Base-by-base conservation (phyloP, 2,113 vertebrate genomes). In the Bos indicus region DNA sequence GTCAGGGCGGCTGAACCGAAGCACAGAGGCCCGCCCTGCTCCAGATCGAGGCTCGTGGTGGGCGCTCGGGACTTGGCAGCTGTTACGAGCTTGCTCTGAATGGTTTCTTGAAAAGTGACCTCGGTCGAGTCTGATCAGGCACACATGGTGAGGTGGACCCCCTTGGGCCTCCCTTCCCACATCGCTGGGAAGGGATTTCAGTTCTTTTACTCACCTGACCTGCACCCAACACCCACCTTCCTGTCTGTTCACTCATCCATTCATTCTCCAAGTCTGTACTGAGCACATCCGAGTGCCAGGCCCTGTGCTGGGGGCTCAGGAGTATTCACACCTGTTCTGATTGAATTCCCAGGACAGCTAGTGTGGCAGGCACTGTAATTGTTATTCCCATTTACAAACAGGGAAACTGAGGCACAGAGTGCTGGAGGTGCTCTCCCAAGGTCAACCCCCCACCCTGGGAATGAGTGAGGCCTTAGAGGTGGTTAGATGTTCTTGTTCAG, bases 271-370 rank as follows among this genome's bases (percentile, higher is more conserved):
- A 8, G 19, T 5, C 43, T 7, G 4, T 1, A 1, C 0, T 1
- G 33, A 78, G 71, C 36, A 2, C 25, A 0, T 3, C 6, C 0
- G 0, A 4, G 36, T 14, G 15, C 56, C 23, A 0, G 10, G 10
- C 48, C 13, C 43, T 6, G 1, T 6, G 12, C 71, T 1, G 3
- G n/a, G 71, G 62, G 59, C 7, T 36, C 60, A n/a, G 71, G 71
- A 77, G 9, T 21, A 14, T 33, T 91, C 10, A 7, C 10, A 3
- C 30, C 62, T 15, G 51, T 17, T 46, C 3, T 48, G 10, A 1
- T 2, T 3, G 36, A 4, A 16, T 28, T 52, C 89, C 52, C 25
- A 19, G 74, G 46, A 30, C 14, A 2, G 48, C 77, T 54, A 14
- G 2, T 2, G 26, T 2, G 25, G 40, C 40, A 23, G 57, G 46